Evolutionary conservation across 2,797 vertebrate genomes (phyloP).

Genomic region (Coendou prehensilis): DNA sequence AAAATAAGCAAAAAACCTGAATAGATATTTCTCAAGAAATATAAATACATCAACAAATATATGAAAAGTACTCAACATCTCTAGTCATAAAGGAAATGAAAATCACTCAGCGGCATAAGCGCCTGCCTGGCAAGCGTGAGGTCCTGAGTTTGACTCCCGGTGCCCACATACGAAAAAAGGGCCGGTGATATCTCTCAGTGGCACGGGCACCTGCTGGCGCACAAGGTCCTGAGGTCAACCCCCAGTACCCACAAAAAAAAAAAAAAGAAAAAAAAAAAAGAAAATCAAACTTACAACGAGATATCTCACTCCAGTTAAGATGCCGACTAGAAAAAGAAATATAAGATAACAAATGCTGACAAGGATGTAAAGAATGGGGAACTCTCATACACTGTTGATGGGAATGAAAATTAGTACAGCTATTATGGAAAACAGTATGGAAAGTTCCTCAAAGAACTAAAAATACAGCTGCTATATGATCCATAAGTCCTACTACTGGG

Average conservation of each 20-base stretch:
- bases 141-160: too few species aligned
- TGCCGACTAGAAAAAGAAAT: background rate
- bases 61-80: background rate
- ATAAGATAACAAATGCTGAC: background rate
- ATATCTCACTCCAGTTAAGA: background rate
- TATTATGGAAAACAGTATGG: background rate
- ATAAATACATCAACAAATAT: background rate
- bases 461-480: background rate
- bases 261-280: too few species aligned
- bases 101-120: too few species aligned
- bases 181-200: too few species aligned
- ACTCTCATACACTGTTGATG: background rate
- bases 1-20: background rate
- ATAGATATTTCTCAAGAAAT: background rate
- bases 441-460: background rate
- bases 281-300: background rate
- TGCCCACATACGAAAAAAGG: too few species aligned
- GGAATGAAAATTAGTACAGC: background rate
- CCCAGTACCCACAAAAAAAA: too few species aligned
- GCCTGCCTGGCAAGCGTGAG: too few species aligned
- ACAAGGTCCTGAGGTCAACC: too few species aligned
- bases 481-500: background rate
- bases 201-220: too few species aligned
- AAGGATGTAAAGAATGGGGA: background rate
- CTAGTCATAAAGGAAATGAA: background rate